phyloP scores from a whole-genome alignment of 92 coral and sea anemone species.

The Parazoanthus swiftii region DNA sequence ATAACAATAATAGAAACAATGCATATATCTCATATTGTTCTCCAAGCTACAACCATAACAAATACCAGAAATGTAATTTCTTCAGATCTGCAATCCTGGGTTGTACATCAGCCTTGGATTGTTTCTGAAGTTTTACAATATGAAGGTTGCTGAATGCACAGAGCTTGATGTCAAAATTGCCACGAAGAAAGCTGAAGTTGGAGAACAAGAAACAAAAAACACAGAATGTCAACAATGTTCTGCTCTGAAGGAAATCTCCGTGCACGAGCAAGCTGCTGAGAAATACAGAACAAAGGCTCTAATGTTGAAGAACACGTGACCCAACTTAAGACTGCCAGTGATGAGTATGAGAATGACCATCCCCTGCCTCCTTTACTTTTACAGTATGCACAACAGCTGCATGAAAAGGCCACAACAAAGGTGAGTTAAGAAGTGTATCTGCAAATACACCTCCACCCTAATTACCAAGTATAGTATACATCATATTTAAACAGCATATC shows the following conservation, averaged over 20 bases:
- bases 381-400: not conserved
- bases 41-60: not conserved
- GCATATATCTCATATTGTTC: too few relatives aligned
- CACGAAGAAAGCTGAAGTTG: not conserved
- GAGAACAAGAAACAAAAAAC: not conserved
- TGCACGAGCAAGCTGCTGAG: not conserved
- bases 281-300: not conserved
- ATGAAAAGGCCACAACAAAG: not conserved
- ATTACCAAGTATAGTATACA: not conserved
- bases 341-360: not conserved
- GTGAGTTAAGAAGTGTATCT: not conserved
- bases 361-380: not conserved
- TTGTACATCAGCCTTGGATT: constrained; percentile 26
- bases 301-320: not conserved
- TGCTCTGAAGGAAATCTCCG: not conserved
- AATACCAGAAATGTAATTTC: not conserved
- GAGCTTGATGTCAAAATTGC: not conserved
- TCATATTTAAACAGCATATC: not conserved
- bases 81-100: constrained; percentile 37
- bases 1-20: too few relatives aligned
- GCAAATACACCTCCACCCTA: not conserved
- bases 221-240: not conserved
- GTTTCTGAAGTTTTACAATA: constrained; percentile 19
- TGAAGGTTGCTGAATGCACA: not conserved
- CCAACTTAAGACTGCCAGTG: not conserved